Evolutionary conservation across 1,140 invertebrate species (phyloP).

Genomic region (Geopemphigus sp.): DNA sequence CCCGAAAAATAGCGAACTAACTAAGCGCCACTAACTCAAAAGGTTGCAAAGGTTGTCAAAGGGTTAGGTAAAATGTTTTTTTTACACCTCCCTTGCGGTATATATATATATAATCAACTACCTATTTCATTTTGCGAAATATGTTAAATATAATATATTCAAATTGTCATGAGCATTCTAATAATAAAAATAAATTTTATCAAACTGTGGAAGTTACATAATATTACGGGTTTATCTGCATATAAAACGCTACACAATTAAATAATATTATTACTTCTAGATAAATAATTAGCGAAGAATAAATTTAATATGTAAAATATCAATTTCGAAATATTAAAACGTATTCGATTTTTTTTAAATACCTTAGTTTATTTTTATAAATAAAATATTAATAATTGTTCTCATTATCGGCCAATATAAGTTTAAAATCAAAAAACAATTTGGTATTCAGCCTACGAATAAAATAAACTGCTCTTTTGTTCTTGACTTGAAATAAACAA

Average conservation of each 20-base stretch:
- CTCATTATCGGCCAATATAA: neutral
- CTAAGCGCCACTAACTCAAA: neutral
- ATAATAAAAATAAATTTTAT: too few species aligned
- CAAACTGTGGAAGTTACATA: too few species aligned
- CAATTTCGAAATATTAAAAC: neutral
- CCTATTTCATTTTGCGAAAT: neutral
- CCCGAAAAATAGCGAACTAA: neutral
- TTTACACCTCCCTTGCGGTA: slow-evolving; percentile 5
- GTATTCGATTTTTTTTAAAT: neutral
- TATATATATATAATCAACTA: neutral
- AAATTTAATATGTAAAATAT: neutral
- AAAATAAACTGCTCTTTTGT: neutral
- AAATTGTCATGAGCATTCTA: neutral
- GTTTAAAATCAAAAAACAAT: neutral
- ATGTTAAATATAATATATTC: neutral
- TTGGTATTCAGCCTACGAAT: neutral
- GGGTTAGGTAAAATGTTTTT: slow-evolving; percentile 1
- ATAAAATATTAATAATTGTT: too few species aligned
- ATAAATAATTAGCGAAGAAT: neutral
- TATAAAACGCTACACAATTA: too few species aligned
- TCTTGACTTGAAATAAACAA: slow-evolving; percentile 4
- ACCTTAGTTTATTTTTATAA: too few species aligned
- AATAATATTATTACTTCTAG: too few species aligned
- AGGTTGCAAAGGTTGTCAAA: too few species aligned
- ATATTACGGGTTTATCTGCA: too few species aligned